phyloP scores from a whole-genome alignment of 2,888 invertebrate species.

The Pyrgus malvae region DNA sequence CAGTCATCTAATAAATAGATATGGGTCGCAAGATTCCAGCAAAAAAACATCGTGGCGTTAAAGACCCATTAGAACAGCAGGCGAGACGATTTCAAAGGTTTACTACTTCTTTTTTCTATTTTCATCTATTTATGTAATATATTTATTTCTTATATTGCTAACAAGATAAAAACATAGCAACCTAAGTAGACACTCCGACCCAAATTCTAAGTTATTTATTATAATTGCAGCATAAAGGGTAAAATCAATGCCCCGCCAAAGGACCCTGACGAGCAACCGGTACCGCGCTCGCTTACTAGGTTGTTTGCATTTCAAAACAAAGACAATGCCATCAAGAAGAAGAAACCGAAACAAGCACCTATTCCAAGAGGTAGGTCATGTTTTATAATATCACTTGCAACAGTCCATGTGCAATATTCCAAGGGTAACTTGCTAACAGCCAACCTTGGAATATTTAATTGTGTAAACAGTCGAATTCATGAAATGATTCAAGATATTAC shows the following conservation, averaged over 20 bases:
- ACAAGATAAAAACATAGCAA: too few species aligned
- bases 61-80: conserved; percentile 88
- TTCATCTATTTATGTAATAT: too few species aligned
- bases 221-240: conserved; percentile 82
- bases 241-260: conserved; percentile 89
- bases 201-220: neutral
- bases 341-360: conserved; percentile 33
- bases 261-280: conserved; percentile 86
- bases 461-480: too few species aligned
- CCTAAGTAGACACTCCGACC: neutral
- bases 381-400: neutral
- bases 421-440: neutral
- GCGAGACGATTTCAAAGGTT: conserved; percentile 82
- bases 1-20: conserved; percentile 15
- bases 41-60: conserved; percentile 89
- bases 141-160: too few species aligned
- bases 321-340: conserved; percentile 41
- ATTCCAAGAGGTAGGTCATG: neutral
- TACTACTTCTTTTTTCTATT: neutral
- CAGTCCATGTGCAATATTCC: neutral
- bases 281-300: conserved; percentile 86
- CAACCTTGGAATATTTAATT: too few species aligned
- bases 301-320: conserved; percentile 75
- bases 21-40: conserved; percentile 92
- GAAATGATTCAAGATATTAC: too few species aligned